A percentile compares a stretch with the other conserved stretches of the same genome.
Conservation (phyloP, 2,797 vertebrate genomes). For the Notolepis coatsorum region DNA sequence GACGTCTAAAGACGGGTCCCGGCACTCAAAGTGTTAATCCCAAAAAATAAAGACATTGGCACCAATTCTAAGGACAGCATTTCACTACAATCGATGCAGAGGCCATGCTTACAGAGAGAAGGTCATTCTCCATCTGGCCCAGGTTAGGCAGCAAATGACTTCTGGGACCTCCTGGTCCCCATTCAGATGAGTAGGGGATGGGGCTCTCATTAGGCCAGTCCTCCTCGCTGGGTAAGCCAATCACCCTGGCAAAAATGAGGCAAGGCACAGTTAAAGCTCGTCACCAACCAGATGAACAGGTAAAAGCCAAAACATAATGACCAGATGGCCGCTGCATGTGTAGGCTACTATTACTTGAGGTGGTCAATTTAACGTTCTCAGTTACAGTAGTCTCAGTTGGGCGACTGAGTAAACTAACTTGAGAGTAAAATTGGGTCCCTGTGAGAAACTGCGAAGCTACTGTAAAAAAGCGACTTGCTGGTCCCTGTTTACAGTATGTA, state of each 20-base stretch:
- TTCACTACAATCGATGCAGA: neutral
- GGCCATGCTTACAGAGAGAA: conserved; percentile 72
- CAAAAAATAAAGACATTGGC: neutral
- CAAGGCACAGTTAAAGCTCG: neutral
- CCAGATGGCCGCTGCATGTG: neutral
- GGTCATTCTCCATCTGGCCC: conserved; percentile 66
- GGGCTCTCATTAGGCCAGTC: conserved; percentile 82
- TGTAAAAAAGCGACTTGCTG: no score
- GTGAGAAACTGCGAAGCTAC: no score
- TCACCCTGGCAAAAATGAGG: conserved; percentile 60
- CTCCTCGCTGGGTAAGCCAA: conserved; percentile 75
- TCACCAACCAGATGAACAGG: no score
- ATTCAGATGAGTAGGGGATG: conserved; percentile 61
- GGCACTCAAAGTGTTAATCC: no score
- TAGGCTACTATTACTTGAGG: neutral
- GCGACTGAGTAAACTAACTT: no score
- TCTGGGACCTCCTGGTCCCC: conserved; percentile 45
- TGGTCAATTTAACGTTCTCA: no score
- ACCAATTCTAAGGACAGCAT: neutral
- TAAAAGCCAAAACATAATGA: neutral
- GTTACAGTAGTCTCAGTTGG: no score
- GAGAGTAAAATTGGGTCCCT: no score
- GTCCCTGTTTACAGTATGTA: no score
- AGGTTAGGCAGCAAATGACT: conserved; percentile 65
- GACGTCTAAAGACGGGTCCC: no score